Conservation (phyloP, 1,140 invertebrate genomes). For the Lepidurus couesii region DNA sequence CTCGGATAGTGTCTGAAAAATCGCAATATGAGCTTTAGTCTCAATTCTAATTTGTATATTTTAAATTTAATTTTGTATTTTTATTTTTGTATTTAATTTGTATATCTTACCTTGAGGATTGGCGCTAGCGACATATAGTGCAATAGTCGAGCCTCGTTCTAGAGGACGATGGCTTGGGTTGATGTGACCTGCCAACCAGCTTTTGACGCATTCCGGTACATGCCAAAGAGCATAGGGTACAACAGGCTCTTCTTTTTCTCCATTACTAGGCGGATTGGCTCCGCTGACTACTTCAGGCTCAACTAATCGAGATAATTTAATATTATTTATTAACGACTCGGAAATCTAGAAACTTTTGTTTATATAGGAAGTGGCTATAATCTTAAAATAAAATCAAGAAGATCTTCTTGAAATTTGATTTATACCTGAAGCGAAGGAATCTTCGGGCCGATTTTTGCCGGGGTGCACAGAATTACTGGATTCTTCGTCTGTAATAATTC, state of each 20-base stretch:
- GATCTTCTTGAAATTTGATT: neutral
- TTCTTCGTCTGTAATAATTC: neutral
- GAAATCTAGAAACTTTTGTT: too few relatives aligned
- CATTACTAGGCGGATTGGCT: neutral
- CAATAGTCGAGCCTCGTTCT: neutral
- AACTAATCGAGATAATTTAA: neutral
- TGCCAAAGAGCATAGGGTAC: neutral
- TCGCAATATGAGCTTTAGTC: neutral
- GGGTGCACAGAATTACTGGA: neutral
- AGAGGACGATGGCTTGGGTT: neutral
- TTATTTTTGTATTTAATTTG: neutral
- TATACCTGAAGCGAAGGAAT: neutral
- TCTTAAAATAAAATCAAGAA: too few relatives aligned
- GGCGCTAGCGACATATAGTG: neutral
- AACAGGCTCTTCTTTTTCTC: neutral
- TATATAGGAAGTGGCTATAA: too few relatives aligned
- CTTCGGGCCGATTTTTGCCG: neutral
- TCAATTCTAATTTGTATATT: too few relatives aligned
- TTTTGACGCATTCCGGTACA: slow-evolving; percentile 4
- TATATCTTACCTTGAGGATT: neutral
- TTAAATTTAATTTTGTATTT: too few relatives aligned
- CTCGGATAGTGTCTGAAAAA: neutral
- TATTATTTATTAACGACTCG: neutral
- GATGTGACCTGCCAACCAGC: neutral
- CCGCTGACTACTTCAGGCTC: neutral